A percentile compares a stretch with the other conserved stretches of the same genome.
phyloP scores from a whole-genome alignment of 2,797 vertebrate species.

The Pempheris klunzingeri region DNA sequence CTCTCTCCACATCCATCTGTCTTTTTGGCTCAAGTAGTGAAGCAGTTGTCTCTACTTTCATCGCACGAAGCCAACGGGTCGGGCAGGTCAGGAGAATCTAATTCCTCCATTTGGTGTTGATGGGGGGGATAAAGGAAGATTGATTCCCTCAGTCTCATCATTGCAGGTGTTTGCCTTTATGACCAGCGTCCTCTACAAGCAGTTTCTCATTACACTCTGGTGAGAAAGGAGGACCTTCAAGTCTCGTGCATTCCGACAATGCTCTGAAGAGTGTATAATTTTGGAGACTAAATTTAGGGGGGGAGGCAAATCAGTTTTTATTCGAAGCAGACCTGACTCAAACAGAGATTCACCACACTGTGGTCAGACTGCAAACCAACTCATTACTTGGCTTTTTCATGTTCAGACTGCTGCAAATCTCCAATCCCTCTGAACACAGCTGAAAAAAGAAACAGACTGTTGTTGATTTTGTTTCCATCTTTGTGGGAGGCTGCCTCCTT shows the following conservation, averaged over 20 bases:
- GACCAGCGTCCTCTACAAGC: slow-evolving; percentile 76
- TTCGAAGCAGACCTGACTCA: slow-evolving; percentile 88
- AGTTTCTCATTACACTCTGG: slow-evolving; percentile 84
- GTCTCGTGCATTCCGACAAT: slow-evolving; percentile 79
- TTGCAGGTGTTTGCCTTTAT: slow-evolving; percentile 87
- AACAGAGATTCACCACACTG: slow-evolving; percentile 87
- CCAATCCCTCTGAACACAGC: slow-evolving; percentile 72
- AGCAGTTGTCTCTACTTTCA: slow-evolving; percentile 73
- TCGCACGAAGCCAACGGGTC: slow-evolving; percentile 69
- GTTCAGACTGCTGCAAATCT: slow-evolving; percentile 86
- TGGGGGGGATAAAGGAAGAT: slow-evolving; percentile 82
- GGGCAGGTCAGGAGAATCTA: slow-evolving; percentile 79
- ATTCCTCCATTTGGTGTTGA: slow-evolving; percentile 78
- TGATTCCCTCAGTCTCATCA: slow-evolving; percentile 80
- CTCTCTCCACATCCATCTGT: slow-evolving; percentile 37
- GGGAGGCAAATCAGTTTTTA: slow-evolving; percentile 86
- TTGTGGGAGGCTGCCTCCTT: slow-evolving; percentile 59
- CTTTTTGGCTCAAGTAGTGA: slow-evolving; percentile 45
- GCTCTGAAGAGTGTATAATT: slow-evolving; percentile 85
- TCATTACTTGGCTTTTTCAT: slow-evolving; percentile 86
- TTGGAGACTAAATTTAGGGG: slow-evolving; percentile 83
- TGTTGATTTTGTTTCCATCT: slow-evolving; percentile 75
- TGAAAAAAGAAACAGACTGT: slow-evolving; percentile 69
- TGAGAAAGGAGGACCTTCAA: slow-evolving; percentile 79
- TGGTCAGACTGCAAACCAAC: slow-evolving; percentile 86